Base-by-base conservation (phyloP, 2,797 vertebrate species). In the Triplophysa bombifrons region DNA sequence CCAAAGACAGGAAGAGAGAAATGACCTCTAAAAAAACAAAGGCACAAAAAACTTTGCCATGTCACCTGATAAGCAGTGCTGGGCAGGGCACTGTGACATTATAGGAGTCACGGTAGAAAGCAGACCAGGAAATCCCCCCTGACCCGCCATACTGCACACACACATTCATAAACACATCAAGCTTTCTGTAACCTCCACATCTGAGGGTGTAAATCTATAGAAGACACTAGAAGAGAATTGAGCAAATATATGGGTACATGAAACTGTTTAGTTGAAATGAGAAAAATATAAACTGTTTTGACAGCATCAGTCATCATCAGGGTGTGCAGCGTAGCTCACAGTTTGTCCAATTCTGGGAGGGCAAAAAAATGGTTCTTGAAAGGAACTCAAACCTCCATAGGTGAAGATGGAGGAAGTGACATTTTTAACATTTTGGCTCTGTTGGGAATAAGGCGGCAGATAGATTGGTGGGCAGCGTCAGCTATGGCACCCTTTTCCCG, bases 401-500 rank as follows among this genome's bases (percentile, higher is more conserved):
- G n/a, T 56, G 71, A 14, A 72, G 72, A 72, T 51, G 48, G 34
- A 73, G 69, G 25, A 60, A n/a, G 3, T 44, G n/a, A 20, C 41
- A 3, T 4, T 78, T 53, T 55, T 51, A 3, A 41, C 46, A 64
- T 72, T 53, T 72, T 71, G 48, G 56, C 58, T 55, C 56, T 27
- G 68, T 64, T 73, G 70, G 25, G 56, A 73, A 73, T 72, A 81
- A 80, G 66, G 72, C 65, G 46, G 30, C 69, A 22, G 53, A 44
- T 30, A 75, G 77, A 56, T 48, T 19, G 64, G 79, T 79, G 76
- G 78, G 77, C 74, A 83, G 83, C 63, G 65, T 78, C 74, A 58
- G 69, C 77, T 50, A 65, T 84, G 72, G 83, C 86, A 86, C 83
- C 87, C 78, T 86, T 83, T 86, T 84, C 78, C 88, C 75, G 3